Percentiles rank a stretch among this genome's conserved stretches.
phyloP scores from a whole-genome alignment of 2,113 vertebrate genomes.

The Brachyhypopomus gauderio region DNA sequence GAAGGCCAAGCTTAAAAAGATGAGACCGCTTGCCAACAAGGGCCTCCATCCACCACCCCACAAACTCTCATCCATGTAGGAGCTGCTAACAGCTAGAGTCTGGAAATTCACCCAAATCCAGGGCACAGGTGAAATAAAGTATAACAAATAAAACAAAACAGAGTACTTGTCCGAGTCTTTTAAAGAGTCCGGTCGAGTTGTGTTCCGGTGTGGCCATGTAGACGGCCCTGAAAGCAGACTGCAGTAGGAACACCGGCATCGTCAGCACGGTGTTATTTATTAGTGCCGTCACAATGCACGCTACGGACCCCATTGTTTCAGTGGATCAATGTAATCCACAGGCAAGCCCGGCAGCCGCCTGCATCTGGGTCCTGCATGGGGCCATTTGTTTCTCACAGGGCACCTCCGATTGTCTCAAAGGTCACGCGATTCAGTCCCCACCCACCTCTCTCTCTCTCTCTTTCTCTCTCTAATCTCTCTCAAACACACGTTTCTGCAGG shows the following conservation, averaged over 20 bases:
- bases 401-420: constrained; percentile 66
- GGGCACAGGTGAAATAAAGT: not conserved
- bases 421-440: constrained; percentile 60
- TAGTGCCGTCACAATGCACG: constrained; percentile 52
- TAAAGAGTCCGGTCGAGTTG: not conserved
- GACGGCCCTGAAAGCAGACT: constrained; percentile 10
- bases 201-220: not conserved
- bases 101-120: constrained; percentile 36
- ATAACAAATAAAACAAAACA: not conserved
- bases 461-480: not conserved
- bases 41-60: not conserved
- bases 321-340: constrained; percentile 69
- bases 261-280: constrained; percentile 59
- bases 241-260: constrained; percentile 35
- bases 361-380: constrained; percentile 51
- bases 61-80: not conserved
- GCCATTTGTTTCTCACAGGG: constrained; percentile 49
- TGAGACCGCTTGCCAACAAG: not conserved
- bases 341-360: constrained; percentile 50
- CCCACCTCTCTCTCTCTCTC: constrained; percentile 26
- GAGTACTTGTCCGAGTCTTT: not conserved
- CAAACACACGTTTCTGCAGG: not conserved
- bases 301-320: constrained; percentile 63
- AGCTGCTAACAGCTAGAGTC: not conserved
- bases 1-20: not conserved